Evolutionary conservation across 2,797 vertebrate species (phyloP).

Genomic region (Bradypodion ventrale): DNA sequence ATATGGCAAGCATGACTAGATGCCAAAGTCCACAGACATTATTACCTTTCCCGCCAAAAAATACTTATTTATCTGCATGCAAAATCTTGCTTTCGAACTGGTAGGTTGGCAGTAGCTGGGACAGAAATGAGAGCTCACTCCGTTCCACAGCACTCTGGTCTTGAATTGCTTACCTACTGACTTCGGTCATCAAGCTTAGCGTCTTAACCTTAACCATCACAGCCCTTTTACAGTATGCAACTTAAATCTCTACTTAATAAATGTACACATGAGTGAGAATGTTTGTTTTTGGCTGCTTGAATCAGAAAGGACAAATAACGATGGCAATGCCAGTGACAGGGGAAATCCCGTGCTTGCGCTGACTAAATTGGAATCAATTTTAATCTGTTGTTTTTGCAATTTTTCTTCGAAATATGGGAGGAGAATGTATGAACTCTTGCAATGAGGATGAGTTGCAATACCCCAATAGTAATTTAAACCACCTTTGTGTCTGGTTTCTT

Average conservation of each 20-base stretch:
- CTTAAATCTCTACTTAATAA: neutral
- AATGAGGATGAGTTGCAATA: neutral
- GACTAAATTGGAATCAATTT: neutral
- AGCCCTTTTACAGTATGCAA: neutral
- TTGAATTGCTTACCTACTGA: no score
- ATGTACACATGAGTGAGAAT: neutral
- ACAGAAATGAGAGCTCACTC: no score
- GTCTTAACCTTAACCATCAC: no score
- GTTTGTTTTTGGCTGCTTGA: neutral
- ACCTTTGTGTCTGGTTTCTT: neutral
- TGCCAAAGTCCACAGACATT: no score
- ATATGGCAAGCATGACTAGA: no score
- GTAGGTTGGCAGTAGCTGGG: no score
- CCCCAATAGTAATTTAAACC: neutral
- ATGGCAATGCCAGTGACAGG: neutral
- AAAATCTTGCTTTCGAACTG: no score
- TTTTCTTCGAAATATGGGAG: neutral
- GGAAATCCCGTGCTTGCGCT: no score
- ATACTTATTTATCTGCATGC: no score
- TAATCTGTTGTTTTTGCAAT: neutral
- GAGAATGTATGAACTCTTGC: neutral
- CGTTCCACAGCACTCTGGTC: no score
- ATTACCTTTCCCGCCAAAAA: no score
- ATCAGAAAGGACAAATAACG: neutral
- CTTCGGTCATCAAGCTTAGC: no score